phyloP scores from a whole-genome alignment of 2,113 vertebrate genomes.

The Odobenus rosmarus region DNA sequence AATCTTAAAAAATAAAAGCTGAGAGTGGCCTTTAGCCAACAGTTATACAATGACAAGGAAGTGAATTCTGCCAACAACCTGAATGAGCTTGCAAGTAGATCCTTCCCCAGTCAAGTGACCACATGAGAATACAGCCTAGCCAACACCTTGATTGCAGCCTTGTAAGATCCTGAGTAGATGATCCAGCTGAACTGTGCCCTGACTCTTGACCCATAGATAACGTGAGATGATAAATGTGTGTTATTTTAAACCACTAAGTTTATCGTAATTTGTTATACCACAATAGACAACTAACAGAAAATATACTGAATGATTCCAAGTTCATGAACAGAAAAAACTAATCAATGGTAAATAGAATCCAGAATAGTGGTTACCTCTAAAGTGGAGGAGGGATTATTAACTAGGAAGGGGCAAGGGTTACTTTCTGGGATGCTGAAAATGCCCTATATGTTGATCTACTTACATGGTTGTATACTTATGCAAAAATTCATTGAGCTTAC shows the following conservation, averaged over 20 bases:
- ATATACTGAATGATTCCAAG: neutral
- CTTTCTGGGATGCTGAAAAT: neutral
- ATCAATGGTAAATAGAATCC: neutral
- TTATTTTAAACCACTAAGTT: neutral
- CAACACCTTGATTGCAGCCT: neutral
- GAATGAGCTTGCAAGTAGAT: neutral
- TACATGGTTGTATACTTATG: neutral
- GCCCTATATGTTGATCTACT: neutral
- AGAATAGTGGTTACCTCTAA: neutral
- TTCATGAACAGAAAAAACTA: neutral
- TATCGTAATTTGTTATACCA: neutral
- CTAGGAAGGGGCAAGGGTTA: neutral
- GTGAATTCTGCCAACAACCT: neutral
- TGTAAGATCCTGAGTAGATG: neutral
- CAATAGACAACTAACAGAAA: neutral
- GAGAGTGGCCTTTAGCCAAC: neutral
- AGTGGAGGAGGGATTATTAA: neutral
- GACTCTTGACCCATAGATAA: neutral
- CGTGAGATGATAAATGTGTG: neutral
- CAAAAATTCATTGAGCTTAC: neutral
- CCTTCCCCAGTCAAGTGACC: neutral
- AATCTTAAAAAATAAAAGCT: neutral
- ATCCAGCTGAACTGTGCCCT: neutral
- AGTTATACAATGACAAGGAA: neutral
- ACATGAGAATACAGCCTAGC: neutral